Evolutionary conservation across 2,888 invertebrate species (phyloP).

Genomic region (Hipparchia sbordonii): DNA sequence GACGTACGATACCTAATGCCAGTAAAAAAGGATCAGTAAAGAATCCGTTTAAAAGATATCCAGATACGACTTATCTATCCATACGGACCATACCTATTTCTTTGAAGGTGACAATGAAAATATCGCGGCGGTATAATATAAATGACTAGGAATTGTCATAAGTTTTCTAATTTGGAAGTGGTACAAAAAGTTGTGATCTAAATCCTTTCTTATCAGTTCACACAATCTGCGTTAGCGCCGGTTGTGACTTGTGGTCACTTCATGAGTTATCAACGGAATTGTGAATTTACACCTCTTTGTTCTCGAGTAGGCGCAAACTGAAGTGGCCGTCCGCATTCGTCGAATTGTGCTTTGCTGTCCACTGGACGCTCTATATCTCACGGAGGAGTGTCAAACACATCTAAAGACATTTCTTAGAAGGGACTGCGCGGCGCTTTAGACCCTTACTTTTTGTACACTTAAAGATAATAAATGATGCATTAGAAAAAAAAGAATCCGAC

Average conservation of each 20-base stretch:
- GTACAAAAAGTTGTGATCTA: slow-evolving; percentile 4
- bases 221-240: slow-evolving; percentile 34
- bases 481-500: slow-evolving; percentile 78
- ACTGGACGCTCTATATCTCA: slow-evolving; percentile 74
- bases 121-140: not conserved
- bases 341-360: slow-evolving; percentile 63
- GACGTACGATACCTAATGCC: slow-evolving; percentile 17
- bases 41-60: not conserved
- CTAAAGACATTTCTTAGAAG: slow-evolving; percentile 76
- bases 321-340: slow-evolving; percentile 59
- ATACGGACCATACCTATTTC: not conserved
- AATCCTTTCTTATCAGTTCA: slow-evolving; percentile 22
- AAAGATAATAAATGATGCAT: slow-evolving; percentile 82
- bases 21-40: not conserved
- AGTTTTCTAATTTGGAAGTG: not conserved
- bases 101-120: slow-evolving; percentile 11
- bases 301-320: slow-evolving; percentile 49
- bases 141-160: not conserved
- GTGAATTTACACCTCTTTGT: slow-evolving; percentile 75
- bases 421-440: slow-evolving; percentile 79
- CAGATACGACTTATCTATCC: slow-evolving; percentile 1
- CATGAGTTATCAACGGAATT: slow-evolving; percentile 44
- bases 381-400: slow-evolving; percentile 80
- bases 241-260: slow-evolving; percentile 36
- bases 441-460: slow-evolving; percentile 72